Conservation (phyloP, 2,888 invertebrate species). For the Argyresthia goedartella region DNA sequence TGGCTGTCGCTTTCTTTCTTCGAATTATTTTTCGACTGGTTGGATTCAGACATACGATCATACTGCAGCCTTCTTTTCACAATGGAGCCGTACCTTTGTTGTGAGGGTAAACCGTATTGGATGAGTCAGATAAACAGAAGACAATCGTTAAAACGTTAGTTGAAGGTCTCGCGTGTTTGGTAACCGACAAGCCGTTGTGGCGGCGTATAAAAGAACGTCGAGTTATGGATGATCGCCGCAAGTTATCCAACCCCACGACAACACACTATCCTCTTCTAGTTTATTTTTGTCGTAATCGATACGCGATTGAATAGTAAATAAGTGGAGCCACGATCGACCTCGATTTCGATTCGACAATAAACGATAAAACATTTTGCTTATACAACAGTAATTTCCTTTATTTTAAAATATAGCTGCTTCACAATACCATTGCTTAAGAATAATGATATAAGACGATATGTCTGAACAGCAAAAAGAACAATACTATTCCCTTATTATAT, state of each 20-base stretch:
- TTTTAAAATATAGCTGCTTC: conserved; percentile 70
- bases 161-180: conserved; percentile 17
- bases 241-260: conserved; percentile 60
- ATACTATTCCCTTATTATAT: conserved; percentile 34
- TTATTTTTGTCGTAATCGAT: conserved; percentile 62
- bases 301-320: conserved; percentile 50
- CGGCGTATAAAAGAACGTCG: conserved; percentile 22
- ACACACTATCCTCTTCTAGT: conserved; percentile 64
- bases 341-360: conserved; percentile 53
- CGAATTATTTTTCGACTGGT: not conserved
- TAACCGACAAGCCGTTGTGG: conserved; percentile 10
- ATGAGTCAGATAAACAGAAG: conserved; percentile 63
- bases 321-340: conserved; percentile 46
- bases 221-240: conserved; percentile 26
- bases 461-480: conserved; percentile 67
- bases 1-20: not conserved
- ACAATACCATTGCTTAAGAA: conserved; percentile 64
- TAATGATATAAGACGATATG: conserved; percentile 66
- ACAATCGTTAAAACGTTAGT: conserved; percentile 20
- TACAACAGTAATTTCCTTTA: conserved; percentile 69
- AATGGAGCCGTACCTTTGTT: conserved; percentile 5
- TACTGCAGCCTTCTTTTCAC: too few species aligned
- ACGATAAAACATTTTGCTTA: conserved; percentile 66
- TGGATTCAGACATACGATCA: not conserved
- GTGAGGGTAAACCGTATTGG: conserved; percentile 53